Percentiles rank a stretch among this genome's conserved stretches.
Evolutionary conservation across 2,113 vertebrate species (phyloP).

Genomic region (Montifringilla adamsi): DNA sequence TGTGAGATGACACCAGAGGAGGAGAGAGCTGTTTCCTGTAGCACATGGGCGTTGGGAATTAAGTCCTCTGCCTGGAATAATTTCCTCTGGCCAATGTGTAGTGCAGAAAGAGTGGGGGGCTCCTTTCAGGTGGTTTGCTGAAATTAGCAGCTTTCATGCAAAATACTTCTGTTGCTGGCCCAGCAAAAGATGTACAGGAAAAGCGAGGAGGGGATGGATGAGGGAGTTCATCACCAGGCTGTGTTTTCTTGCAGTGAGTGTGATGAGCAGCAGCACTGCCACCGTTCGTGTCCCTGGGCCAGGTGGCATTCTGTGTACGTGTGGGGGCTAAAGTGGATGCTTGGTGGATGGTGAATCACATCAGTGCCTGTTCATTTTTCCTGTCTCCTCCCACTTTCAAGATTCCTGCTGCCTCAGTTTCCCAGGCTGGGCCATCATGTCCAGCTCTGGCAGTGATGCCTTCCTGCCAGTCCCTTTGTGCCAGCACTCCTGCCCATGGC

Average conservation of each 20-base stretch:
- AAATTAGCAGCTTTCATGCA: background rate
- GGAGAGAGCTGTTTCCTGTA: background rate
- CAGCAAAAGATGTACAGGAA: background rate
- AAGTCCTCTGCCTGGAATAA: background rate
- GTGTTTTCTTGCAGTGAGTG: background rate
- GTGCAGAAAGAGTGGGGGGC: background rate
- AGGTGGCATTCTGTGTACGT: background rate
- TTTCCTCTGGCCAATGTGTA: background rate
- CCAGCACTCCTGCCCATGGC: background rate
- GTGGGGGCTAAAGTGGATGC: rapidly evolving
- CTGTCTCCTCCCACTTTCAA: background rate
- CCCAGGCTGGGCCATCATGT: rapidly evolving
- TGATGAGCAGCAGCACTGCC: background rate
- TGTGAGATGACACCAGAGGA: background rate
- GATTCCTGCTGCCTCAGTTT: background rate
- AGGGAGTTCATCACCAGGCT: background rate
- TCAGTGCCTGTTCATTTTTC: background rate
- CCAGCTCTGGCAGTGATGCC: background rate
- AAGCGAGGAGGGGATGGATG: background rate
- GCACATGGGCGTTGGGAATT: background rate
- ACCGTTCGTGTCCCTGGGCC: rapidly evolving
- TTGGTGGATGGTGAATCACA: background rate
- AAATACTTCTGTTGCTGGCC: background rate
- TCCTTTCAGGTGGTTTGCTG: background rate
- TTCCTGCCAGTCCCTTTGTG: background rate